Conservation (phyloP, 2,113 vertebrate species). For the Paratilapia polleni region DNA sequence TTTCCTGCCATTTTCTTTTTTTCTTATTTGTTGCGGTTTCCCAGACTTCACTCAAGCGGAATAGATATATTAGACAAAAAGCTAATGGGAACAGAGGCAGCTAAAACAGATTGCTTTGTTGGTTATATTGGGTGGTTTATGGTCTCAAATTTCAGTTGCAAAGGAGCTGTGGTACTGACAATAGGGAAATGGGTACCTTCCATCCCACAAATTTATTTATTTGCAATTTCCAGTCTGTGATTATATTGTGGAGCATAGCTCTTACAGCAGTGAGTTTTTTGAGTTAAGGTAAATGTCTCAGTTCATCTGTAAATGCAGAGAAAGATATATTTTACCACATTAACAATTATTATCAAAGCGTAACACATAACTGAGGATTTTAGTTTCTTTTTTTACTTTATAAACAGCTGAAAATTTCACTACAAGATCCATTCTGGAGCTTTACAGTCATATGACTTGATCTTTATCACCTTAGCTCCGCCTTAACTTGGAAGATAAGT, state of each 20-base stretch:
- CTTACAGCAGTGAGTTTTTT: neutral
- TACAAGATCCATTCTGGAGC: neutral
- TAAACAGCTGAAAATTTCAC: neutral
- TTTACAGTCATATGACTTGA: neutral
- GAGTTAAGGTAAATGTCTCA: neutral
- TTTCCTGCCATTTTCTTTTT: neutral
- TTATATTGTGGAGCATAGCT: neutral
- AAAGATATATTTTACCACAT: neutral
- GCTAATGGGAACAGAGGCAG: neutral
- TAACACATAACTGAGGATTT: neutral
- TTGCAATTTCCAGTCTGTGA: neutral
- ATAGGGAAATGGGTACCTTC: neutral
- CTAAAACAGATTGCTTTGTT: neutral
- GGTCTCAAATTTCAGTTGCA: neutral
- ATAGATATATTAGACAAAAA: accelerated
- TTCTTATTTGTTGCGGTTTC: neutral
- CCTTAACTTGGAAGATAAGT: no score
- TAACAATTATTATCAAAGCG: accelerated
- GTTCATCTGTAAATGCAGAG: neutral
- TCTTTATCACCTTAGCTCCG: neutral
- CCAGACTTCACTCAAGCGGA: neutral
- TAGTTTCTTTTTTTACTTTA: neutral
- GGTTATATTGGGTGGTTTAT: neutral
- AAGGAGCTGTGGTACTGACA: neutral
- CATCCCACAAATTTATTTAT: neutral